These are phyloP conservation scores for Rhabdornis inornatus DNA, from an alignment of 2,113 vertebrate species.

Conservation along the genomic window DNA sequence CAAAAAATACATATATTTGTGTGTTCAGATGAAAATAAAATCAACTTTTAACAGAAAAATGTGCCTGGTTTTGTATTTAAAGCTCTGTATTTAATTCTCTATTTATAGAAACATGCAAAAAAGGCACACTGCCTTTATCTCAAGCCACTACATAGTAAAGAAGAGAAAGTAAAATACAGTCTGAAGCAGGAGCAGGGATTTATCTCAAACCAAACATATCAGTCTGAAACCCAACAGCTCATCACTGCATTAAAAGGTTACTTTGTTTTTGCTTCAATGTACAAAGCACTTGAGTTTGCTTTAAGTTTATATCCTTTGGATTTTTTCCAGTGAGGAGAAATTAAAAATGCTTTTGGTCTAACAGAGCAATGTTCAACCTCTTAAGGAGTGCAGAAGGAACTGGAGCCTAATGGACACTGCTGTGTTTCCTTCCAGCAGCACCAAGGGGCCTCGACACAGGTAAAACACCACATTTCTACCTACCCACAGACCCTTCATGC, in stretches of 20 bases:
- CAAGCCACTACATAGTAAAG: not conserved
- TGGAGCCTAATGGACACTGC: not conserved
- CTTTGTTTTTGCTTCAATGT: not conserved
- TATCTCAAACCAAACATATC: constrained; percentile 18
- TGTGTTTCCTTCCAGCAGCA: not conserved
- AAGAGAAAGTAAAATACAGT: constrained; percentile 38
- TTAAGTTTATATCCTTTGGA: constrained; percentile 11
- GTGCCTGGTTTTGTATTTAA: not conserved
- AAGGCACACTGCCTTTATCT: constrained; percentile 10
- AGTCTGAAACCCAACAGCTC: constrained; percentile 29
- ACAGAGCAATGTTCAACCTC: not conserved
- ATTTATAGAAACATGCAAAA: constrained; percentile 33
- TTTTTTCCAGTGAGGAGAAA: not conserved
- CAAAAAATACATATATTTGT: constrained; percentile 34
- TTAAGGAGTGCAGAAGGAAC: not conserved
- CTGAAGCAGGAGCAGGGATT: not conserved
- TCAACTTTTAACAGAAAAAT: constrained; percentile 14
- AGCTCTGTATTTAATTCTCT: not conserved
- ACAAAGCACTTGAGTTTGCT: not conserved
- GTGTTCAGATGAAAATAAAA: constrained; percentile 31
- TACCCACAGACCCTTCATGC: not conserved
- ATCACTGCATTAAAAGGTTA: constrained; percentile 28
- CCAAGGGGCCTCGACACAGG: not conserved
- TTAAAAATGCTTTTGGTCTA: not conserved
- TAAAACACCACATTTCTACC: not conserved